Percentiles rank a stretch among this genome's conserved stretches.
These are phyloP conservation scores for Crambe crambe DNA, from an alignment of 37 sponge, comb jelly and placozoan species.

Conservation along the genomic window DNA sequence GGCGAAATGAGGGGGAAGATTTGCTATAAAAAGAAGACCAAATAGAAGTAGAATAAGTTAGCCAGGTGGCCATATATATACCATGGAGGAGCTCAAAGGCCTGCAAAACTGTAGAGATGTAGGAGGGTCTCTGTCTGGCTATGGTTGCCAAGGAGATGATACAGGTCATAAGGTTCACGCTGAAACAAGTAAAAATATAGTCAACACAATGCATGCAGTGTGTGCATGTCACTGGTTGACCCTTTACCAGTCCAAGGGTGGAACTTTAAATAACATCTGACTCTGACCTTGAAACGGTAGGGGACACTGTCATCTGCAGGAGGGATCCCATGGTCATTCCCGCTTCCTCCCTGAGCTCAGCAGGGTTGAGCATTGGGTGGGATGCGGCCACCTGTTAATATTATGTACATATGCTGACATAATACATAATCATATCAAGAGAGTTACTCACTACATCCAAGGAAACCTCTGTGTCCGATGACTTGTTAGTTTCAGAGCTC, in stretches of 20 bases:
- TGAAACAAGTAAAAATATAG: conserved; percentile 6
- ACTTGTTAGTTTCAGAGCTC: conserved; percentile 45
- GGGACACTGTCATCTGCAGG: conserved; percentile 48
- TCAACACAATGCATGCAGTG: too few species aligned
- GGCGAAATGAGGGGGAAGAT: conserved; percentile 85
- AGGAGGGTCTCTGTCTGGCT: conserved; percentile 69
- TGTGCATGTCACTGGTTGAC: too few species aligned
- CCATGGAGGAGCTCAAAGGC: conserved; percentile 78
- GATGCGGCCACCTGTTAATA: conserved; percentile 55
- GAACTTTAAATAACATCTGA: neutral
- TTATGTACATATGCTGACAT: too few species aligned
- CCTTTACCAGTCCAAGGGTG: too few species aligned
- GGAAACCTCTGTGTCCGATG: conserved; percentile 40
- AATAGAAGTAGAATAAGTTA: neutral
- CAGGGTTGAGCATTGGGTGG: conserved; percentile 53
- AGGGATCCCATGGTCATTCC: conserved; percentile 63
- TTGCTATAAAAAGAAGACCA: conserved; percentile 49
- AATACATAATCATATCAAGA: conserved; percentile 5
- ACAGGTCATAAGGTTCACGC: conserved; percentile 87
- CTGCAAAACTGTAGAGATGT: conserved; percentile 75
- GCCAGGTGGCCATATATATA: neutral
- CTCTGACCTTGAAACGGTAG: conserved; percentile 60
- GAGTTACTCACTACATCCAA: conserved; percentile 49
- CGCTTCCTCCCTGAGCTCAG: conserved; percentile 68
- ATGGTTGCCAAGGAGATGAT: conserved; percentile 74